Conservation (phyloP, 2,888 invertebrate species). For the Sthenelais limicola region DNA sequence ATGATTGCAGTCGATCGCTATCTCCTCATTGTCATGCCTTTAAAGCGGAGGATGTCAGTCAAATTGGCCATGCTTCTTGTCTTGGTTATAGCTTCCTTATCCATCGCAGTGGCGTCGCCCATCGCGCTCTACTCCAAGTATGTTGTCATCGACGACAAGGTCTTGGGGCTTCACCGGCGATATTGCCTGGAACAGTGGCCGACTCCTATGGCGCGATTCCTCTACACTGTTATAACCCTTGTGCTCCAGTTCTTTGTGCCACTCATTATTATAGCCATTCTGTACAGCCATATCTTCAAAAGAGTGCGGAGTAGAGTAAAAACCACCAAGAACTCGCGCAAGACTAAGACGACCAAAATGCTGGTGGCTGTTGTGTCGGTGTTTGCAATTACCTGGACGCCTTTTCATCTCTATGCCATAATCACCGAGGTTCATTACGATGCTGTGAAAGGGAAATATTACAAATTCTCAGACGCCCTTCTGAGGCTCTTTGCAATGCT, state of each 20-base stretch:
- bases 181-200: slow-evolving; percentile 66
- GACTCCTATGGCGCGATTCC: slow-evolving; percentile 51
- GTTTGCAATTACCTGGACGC: slow-evolving; percentile 69
- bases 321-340: slow-evolving; percentile 47
- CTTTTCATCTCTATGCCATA: slow-evolving; percentile 65
- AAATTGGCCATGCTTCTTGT: slow-evolving; percentile 60
- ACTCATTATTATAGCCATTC: slow-evolving; percentile 59
- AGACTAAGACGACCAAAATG: slow-evolving; percentile 64
- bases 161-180: slow-evolving; percentile 55
- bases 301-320: slow-evolving; percentile 62
- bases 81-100: slow-evolving; percentile 58
- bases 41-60: slow-evolving; percentile 61
- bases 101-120: slow-evolving; percentile 63
- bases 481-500: slow-evolving; percentile 69
- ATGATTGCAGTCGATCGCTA: slow-evolving; percentile 70
- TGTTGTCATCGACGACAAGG: slow-evolving; percentile 54
- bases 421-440: slow-evolving; percentile 61
- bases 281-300: slow-evolving; percentile 64
- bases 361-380: slow-evolving; percentile 67
- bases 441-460: slow-evolving; percentile 55
- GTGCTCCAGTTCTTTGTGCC: slow-evolving; percentile 67
- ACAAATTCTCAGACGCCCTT: slow-evolving; percentile 62
- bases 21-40: slow-evolving; percentile 67
- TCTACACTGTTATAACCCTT: slow-evolving; percentile 63
- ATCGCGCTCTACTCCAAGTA: slow-evolving; percentile 77